A percentile compares a stretch with the other conserved stretches of the same genome.
Conservation (phyloP, 53 echinoderm and acorn worm genomes). For the Paelopatides confundens region DNA sequence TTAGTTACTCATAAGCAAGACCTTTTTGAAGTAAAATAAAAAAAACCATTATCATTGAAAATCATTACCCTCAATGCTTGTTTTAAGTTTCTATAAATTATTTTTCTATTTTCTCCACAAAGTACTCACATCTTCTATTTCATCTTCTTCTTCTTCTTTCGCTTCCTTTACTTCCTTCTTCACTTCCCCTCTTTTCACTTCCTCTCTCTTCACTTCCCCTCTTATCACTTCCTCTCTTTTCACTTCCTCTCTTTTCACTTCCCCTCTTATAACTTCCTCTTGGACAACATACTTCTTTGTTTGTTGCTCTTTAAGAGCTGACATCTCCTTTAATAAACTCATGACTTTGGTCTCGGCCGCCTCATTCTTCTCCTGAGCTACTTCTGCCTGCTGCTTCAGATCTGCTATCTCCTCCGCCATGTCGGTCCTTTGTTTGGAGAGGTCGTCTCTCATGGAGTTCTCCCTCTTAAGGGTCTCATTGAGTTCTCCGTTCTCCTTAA, state of each 20-base stretch:
- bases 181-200: neutral
- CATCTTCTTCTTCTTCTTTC: neutral
- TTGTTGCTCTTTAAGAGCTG: neutral
- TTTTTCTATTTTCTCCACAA: too few species aligned
- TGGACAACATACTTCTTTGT: neutral
- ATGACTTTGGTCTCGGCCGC: neutral
- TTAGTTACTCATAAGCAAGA: too few species aligned
- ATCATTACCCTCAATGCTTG: too few species aligned
- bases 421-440: constrained; percentile 1
- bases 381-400: neutral
- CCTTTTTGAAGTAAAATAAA: too few species aligned
- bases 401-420: constrained; percentile 42
- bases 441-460: constrained; percentile 36
- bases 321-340: constrained; percentile 16
- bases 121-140: neutral
- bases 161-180: neutral
- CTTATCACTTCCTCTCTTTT: neutral
- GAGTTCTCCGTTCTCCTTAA: constrained; percentile 11
- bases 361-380: constrained; percentile 14
- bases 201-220: neutral
- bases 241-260: neutral
- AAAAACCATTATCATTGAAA: too few species aligned
- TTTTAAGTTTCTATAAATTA: too few species aligned
- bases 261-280: neutral
- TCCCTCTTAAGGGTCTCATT: constrained; percentile 8